Percentiles rank a stretch among this genome's conserved stretches.
phyloP scores from a whole-genome alignment of 2,797 vertebrate genomes.

The Myripristis jacobus region DNA sequence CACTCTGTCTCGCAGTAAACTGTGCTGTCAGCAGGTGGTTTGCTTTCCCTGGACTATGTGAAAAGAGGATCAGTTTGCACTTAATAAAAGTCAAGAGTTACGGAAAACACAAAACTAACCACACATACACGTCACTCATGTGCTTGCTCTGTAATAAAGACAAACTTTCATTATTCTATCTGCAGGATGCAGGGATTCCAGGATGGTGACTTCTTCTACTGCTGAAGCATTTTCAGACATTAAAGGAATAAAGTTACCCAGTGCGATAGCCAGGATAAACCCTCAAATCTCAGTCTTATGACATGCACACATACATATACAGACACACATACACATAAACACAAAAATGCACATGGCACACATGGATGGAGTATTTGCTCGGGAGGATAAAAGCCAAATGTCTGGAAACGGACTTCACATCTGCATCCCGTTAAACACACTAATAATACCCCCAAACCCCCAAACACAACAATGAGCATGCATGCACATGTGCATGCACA shows the following conservation, averaged over 20 bases:
- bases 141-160: not conserved
- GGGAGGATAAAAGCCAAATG: constrained; percentile 69
- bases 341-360: not conserved
- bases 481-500: constrained; percentile 12
- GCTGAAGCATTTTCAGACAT: constrained; percentile 15
- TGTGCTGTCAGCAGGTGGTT: constrained; percentile 60
- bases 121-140: constrained; percentile 41
- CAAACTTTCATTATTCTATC: constrained; percentile 19
- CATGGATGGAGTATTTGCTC: constrained; percentile 48
- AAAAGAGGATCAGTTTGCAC: constrained; percentile 45
- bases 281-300: constrained; percentile 17
- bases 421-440: constrained; percentile 82
- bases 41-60: constrained; percentile 56
- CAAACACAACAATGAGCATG: constrained; percentile 60
- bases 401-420: constrained; percentile 79
- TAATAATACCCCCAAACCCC: constrained; percentile 68
- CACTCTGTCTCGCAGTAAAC: constrained; percentile 55
- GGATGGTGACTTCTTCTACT: too few relatives aligned
- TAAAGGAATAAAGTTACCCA: not conserved
- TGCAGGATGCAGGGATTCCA: not conserved
- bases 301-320: constrained; percentile 5
- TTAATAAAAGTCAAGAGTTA: constrained; percentile 33
- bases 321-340: constrained; percentile 14
- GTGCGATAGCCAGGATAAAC: constrained; percentile 4
- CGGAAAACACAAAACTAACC: constrained; percentile 37